phyloP scores from a whole-genome alignment of 2,888 invertebrate genomes.

The Gisinianus flammeolus region DNA sequence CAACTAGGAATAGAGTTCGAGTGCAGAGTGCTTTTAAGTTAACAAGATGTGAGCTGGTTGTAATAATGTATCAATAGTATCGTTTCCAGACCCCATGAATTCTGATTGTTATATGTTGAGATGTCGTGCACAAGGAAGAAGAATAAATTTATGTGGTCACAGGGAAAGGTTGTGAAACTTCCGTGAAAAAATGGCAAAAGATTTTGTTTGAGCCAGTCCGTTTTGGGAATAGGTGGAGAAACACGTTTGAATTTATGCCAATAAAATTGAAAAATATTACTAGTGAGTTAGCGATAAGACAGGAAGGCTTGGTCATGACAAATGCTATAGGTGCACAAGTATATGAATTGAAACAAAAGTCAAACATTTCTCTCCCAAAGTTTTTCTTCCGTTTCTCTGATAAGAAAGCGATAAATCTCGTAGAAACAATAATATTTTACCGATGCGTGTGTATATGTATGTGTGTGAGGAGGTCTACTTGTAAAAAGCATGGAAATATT shows the following conservation, averaged over 20 bases:
- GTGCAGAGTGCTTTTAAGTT: too few relatives aligned
- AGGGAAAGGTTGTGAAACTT: background rate
- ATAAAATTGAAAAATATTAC: constrained; percentile 18
- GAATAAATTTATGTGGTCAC: background rate
- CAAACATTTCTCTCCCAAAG: constrained; percentile 2
- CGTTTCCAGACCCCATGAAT: too few relatives aligned
- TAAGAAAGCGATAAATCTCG: constrained; percentile 3
- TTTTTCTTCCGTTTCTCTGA: background rate
- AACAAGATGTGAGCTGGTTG: too few relatives aligned
- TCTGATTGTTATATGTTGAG: too few relatives aligned
- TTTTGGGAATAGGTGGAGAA: background rate
- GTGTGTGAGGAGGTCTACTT: too few relatives aligned
- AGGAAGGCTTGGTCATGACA: background rate
- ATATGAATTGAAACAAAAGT: background rate
- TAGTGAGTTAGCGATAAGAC: constrained; percentile 7
- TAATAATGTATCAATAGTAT: too few relatives aligned
- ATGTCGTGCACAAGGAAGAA: too few relatives aligned
- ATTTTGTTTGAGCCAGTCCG: background rate
- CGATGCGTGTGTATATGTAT: constrained; percentile 8
- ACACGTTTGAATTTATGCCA: constrained; percentile 17
- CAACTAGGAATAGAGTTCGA: background rate
- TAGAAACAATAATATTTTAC: constrained; percentile 24
- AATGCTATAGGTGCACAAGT: background rate
- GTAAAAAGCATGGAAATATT: too few relatives aligned
- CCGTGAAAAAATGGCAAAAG: background rate